Evolutionary conservation across 2,797 vertebrate genomes (phyloP), one percentile per base, ranked within the genome.

Genomic region (Gallirallus australis): DNA sequence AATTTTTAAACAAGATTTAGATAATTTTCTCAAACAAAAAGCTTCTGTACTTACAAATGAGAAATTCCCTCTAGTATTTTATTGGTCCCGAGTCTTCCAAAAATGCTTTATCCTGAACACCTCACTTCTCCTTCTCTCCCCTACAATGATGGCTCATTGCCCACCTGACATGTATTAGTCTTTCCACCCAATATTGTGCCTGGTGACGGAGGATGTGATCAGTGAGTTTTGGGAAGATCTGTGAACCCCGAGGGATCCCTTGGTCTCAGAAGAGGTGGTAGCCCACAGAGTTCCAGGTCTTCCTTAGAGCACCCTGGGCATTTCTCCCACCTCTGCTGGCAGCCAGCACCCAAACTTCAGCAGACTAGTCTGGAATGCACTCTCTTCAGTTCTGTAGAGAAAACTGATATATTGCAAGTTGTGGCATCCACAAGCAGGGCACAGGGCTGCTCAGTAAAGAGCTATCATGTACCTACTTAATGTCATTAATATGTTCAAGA

Each of bases 401-500:
- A 92, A 76, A 71, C 0, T 0, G 35, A 0, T 39, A 8, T 28
- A 18, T 54, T 61, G 8, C 59, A 24, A 48, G 8, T 39, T 31
- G 48, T 82, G 35, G 10, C 60, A 50, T 64, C 53, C 12, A 73
- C 42, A 56, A 61, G 30, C 57, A 75, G 15, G 15, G 18, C 40
- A 11, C 72, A 65, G 52, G 7, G 4, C 7, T 42, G 25, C 37
- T 73, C 33, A 53, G 40, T 60, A 63, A 61, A 76, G 66, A 75
- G 23, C 8, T 87, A 25, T 45, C 56, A 7, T 35, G 33, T 70
- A 57, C 56, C 31, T 86, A 17, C 19, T n/a, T 86, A 53, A 61
- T 18, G 57, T 20, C 61, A 47, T 45, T 30, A 50, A 80, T 42
- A 37, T 57, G 50, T 60, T 89, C 82, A 85, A 72, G 64, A 82